Percentiles rank a stretch among this genome's conserved stretches.
Conservation (phyloP, 1,140 invertebrate genomes). For the Ips typographus region DNA sequence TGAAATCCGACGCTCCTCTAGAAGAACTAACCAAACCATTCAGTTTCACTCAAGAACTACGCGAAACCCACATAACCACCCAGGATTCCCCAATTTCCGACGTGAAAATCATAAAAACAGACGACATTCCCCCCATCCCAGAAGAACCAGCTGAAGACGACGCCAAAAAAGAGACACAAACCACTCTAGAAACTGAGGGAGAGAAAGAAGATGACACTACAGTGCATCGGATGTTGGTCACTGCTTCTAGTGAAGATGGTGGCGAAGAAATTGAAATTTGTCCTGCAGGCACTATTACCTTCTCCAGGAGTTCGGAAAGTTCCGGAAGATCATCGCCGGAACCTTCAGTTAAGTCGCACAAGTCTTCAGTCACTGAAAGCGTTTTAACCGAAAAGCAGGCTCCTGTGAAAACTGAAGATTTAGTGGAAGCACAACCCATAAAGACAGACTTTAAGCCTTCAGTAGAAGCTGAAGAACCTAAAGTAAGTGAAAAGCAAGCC, state of each 20-base stretch:
- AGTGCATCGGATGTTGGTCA: constrained; percentile 63
- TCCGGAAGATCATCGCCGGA: constrained; percentile 48
- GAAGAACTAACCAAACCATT: constrained; percentile 57
- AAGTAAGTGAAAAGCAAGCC: too few relatives aligned
- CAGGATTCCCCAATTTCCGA: constrained; percentile 59
- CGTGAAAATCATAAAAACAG: constrained; percentile 37
- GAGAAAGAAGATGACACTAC: constrained; percentile 48
- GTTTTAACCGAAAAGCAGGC: constrained; percentile 31
- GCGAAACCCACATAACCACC: constrained; percentile 70
- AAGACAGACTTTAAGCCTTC: not conserved
- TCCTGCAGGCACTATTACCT: constrained; percentile 57
- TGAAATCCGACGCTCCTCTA: constrained; percentile 68
- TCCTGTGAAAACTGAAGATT: not conserved
- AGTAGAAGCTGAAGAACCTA: not conserved
- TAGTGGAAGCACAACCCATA: not conserved
- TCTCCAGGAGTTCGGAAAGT: constrained; percentile 52
- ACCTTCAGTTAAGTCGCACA: constrained; percentile 44
- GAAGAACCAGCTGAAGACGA: constrained; percentile 38
- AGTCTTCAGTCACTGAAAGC: constrained; percentile 48
- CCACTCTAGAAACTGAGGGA: not conserved
- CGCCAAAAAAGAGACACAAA: constrained; percentile 14
- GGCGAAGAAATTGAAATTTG: constrained; percentile 63
- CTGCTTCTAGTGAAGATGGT: constrained; percentile 66
- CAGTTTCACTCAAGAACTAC: constrained; percentile 52
- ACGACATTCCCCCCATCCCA: constrained; percentile 35